These are phyloP conservation scores for Apteryx mantelli DNA, from an alignment of 2,113 vertebrate species.

Conservation along the genomic window DNA sequence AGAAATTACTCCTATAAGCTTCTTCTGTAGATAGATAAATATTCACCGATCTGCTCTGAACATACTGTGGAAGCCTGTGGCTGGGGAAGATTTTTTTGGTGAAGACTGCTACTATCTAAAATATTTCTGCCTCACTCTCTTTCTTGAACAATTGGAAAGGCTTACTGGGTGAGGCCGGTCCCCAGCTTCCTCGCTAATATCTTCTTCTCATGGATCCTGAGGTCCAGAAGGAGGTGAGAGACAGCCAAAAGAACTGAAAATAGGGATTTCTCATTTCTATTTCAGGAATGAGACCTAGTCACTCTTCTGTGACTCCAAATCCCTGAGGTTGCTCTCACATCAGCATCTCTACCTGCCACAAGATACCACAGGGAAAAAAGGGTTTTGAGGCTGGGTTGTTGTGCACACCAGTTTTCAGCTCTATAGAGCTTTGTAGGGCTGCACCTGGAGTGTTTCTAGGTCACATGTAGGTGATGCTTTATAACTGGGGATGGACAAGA, in stretches of 20 bases:
- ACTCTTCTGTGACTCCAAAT: not conserved
- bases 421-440: not conserved
- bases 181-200: not conserved
- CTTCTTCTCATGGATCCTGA: not conserved
- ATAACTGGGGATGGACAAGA: not conserved
- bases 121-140: not conserved
- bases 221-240: not conserved
- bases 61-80: too few relatives aligned
- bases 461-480: not conserved
- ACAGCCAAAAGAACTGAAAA: not conserved
- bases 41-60: not conserved
- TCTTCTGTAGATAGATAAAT: not conserved
- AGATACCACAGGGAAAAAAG: not conserved
- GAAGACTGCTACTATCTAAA: not conserved
- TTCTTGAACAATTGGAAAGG: not conserved
- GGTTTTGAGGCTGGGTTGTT: not conserved
- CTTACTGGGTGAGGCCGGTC: not conserved
- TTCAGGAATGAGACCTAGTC: not conserved
- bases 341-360: not conserved
- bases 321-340: not conserved
- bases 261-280: not conserved
- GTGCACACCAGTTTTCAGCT: accelerated
- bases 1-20: not conserved
- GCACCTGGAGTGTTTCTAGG: not conserved
- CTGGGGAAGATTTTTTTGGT: not conserved